A percentile compares a stretch with the other conserved stretches of the same genome.
Evolutionary conservation across 2,113 vertebrate genomes (phyloP).

Genomic region (Illadopsis cleaveri): DNA sequence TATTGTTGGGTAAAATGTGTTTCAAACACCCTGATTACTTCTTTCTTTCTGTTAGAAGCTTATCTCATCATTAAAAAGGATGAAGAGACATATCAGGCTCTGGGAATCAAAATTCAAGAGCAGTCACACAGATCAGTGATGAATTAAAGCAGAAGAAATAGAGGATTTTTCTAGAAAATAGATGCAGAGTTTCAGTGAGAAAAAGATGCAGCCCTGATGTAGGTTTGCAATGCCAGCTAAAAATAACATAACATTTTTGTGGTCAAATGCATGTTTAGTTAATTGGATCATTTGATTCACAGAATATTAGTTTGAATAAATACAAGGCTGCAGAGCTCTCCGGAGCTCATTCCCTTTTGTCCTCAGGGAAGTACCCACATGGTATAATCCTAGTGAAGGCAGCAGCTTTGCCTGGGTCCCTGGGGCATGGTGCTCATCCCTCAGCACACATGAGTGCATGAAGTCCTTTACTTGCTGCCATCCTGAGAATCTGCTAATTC

Average conservation of each 20-base stretch:
- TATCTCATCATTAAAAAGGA: background rate
- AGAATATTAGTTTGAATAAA: slow-evolving; percentile 6
- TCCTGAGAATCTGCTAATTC: slow-evolving; percentile 18
- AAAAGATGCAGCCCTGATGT: background rate
- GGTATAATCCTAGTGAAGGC: background rate
- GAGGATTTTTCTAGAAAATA: background rate
- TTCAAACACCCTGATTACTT: background rate
- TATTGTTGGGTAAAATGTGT: background rate
- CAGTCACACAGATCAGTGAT: background rate
- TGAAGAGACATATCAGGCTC: background rate
- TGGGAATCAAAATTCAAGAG: background rate
- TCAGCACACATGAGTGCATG: background rate
- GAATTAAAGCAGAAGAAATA: background rate
- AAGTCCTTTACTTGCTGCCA: background rate
- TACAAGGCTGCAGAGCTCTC: background rate
- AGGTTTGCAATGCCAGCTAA: background rate
- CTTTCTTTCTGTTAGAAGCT: background rate
- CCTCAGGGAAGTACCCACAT: background rate
- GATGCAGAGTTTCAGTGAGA: background rate
- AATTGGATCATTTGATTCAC: slow-evolving; percentile 25
- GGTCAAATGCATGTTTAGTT: background rate
- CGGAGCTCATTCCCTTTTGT: background rate
- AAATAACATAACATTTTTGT: background rate
- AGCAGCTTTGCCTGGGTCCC: background rate
- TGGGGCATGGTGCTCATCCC: background rate